Percentiles rank a stretch among this genome's conserved stretches.
phyloP scores from a whole-genome alignment of 2,797 vertebrate species.

The Cirrhinus molitorella region DNA sequence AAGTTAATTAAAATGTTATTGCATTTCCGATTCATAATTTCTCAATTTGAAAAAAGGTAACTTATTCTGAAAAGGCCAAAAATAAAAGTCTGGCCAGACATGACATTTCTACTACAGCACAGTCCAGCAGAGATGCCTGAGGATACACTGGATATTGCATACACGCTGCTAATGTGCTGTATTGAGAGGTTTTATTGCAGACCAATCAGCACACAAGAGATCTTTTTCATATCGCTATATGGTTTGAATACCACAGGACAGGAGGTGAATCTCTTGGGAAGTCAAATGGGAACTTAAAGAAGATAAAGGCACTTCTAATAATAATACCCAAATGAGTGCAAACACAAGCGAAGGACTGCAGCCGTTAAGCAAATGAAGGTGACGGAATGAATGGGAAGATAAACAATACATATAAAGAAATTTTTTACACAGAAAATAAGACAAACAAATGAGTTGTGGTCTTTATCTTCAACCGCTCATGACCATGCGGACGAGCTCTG shows the following conservation, averaged over 20 bases:
- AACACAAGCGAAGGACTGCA: conserved; percentile 30
- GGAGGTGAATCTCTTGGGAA: conserved; percentile 31
- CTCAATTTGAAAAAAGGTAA: conserved; percentile 33
- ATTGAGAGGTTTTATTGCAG: conserved; percentile 73
- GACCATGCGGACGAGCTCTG: conserved; percentile 86
- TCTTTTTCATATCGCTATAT: conserved; percentile 65
- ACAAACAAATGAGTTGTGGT: conserved; percentile 52
- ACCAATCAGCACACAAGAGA: conserved; percentile 63
- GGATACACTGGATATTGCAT: conserved; percentile 58
- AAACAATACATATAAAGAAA: conserved; percentile 38
- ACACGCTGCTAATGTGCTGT: conserved; percentile 65
- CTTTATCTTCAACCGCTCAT: conserved; percentile 83
- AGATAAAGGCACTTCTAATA: conserved; percentile 86
- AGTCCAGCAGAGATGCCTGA: conserved; percentile 61
- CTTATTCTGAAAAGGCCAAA: conserved; percentile 49
- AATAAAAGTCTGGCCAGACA: conserved; percentile 50
- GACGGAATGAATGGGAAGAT: conserved; percentile 48
- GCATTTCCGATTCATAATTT: conserved; percentile 32
- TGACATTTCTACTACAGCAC: conserved; percentile 53
- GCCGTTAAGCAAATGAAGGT: conserved; percentile 47
- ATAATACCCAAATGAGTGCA: conserved; percentile 69
- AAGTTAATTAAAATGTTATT: conserved; percentile 33
- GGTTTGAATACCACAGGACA: conserved; percentile 48
- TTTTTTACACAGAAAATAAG: conserved; percentile 47
- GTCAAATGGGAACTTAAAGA: conserved; percentile 69